Percentiles rank a stretch among this genome's conserved stretches.
These are phyloP conservation scores for Nycticebus coucang DNA, from an alignment of 2,113 vertebrate genomes.

Conservation along the genomic window DNA sequence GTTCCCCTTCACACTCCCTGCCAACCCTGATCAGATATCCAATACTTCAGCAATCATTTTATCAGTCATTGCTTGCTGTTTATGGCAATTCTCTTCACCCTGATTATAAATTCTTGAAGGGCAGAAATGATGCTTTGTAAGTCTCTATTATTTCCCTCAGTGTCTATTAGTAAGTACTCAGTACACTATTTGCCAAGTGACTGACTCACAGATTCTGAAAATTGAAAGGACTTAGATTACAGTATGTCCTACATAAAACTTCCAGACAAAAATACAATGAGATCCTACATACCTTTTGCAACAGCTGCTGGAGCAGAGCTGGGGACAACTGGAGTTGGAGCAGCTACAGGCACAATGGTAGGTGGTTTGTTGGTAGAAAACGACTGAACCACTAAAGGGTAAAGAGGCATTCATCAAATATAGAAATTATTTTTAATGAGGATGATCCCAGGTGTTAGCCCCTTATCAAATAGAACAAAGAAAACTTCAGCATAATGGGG, in stretches of 20 bases:
- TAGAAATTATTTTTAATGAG: not conserved
- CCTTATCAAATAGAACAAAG: not conserved
- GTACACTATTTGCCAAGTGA: not conserved
- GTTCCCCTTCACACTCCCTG: too few species aligned
- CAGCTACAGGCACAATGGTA: conserved; percentile 78
- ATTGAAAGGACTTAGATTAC: not conserved
- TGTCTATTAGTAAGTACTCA: not conserved
- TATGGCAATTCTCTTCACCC: not conserved
- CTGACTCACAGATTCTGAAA: not conserved
- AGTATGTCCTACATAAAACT: not conserved
- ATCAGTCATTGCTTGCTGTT: not conserved
- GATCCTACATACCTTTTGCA: conserved; percentile 83
- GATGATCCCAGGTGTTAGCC: not conserved
- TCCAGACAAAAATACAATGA: not conserved
- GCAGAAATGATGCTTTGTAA: not conserved
- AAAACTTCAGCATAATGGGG: not conserved
- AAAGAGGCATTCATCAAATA: not conserved
- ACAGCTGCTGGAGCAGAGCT: conserved; percentile 74
- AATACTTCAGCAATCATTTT: not conserved
- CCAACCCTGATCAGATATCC: not conserved
- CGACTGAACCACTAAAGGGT: conserved; percentile 85
- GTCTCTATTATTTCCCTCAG: not conserved
- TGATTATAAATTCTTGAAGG: not conserved
- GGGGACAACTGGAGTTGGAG: conserved; percentile 73
- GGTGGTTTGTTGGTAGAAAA: conserved; percentile 85